These are phyloP conservation scores for Caenorhabditis plicata DNA, from an alignment of 2,888 invertebrate genomes.

Conservation along the genomic window DNA sequence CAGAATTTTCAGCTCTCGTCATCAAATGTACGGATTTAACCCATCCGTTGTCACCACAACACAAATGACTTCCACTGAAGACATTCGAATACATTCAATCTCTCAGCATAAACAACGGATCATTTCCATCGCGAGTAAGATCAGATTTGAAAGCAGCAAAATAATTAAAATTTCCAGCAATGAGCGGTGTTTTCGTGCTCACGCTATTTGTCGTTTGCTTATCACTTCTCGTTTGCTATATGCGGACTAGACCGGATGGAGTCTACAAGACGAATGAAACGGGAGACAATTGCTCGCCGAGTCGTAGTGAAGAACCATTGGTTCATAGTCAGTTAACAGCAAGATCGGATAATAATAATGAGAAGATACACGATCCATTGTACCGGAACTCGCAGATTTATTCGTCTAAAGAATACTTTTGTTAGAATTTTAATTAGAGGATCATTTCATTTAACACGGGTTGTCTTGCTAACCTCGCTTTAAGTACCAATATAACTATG, in stretches of 20 bases:
- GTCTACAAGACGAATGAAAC: conserved; percentile 61
- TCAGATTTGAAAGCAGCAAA: background rate
- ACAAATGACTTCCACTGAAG: conserved; percentile 13
- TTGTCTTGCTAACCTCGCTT: background rate
- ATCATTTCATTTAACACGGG: conserved; percentile 7
- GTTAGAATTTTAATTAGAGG: conserved; percentile 4
- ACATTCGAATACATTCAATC: conserved; percentile 24
- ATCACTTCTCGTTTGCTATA: conserved; percentile 53
- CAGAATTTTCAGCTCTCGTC: conserved; percentile 20
- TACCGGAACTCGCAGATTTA: too few relatives aligned
- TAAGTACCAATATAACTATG: background rate
- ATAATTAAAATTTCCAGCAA: conserved; percentile 32
- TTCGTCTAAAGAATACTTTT: conserved; percentile 35
- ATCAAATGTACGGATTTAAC: conserved; percentile 21
- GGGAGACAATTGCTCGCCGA: conserved; percentile 25
- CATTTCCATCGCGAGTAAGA: conserved; percentile 26
- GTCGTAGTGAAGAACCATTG: conserved; percentile 32
- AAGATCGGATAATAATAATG: conserved; percentile 16
- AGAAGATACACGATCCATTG: conserved; percentile 12
- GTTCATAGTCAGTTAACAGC: conserved; percentile 19
- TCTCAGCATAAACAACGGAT: conserved; percentile 22
- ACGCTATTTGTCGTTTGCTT: conserved; percentile 41
- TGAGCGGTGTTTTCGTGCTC: conserved; percentile 43
- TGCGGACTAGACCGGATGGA: conserved; percentile 61
- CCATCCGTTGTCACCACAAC: conserved; percentile 5